These are phyloP conservation scores for Erebia epiphron DNA, from an alignment of 2,888 invertebrate species.

Conservation along the genomic window DNA sequence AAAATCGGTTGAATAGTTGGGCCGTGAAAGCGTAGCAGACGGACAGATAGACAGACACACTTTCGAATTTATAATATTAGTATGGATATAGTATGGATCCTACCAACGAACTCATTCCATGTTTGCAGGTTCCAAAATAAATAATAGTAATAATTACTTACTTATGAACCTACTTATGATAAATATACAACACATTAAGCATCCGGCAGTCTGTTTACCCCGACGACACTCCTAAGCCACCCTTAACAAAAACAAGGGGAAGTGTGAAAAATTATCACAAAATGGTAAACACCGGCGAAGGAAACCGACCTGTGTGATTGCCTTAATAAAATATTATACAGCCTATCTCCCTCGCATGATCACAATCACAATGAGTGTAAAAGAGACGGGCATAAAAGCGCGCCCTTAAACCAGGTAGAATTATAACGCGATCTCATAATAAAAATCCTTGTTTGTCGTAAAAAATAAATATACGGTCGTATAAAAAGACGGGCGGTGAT, in stretches of 20 bases:
- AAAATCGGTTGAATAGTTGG: too few species aligned
- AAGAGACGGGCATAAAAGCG: constrained; percentile 22
- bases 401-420: constrained; percentile 39
- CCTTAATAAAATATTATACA: constrained; percentile 25
- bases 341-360: constrained; percentile 15
- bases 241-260: constrained; percentile 40
- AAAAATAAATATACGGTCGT: constrained; percentile 41
- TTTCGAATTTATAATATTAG: too few species aligned
- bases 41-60: too few species aligned
- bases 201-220: constrained; percentile 19
- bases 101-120: too few species aligned
- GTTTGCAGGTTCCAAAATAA: too few species aligned
- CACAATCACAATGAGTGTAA: constrained; percentile 15
- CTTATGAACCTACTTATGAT: not conserved
- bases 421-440: constrained; percentile 46
- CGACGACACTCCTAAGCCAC: constrained; percentile 32
- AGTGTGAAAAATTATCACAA: constrained; percentile 42
- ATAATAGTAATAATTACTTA: not conserved
- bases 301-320: constrained; percentile 26
- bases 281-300: constrained; percentile 44
- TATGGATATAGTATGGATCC: too few species aligned
- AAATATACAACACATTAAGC: constrained; percentile 4
- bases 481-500: constrained; percentile 37
- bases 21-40: too few species aligned
- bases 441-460: constrained; percentile 47